Evolutionary conservation across 2,113 vertebrate genomes (phyloP).

Genomic region (Benitochromis conjunctus): DNA sequence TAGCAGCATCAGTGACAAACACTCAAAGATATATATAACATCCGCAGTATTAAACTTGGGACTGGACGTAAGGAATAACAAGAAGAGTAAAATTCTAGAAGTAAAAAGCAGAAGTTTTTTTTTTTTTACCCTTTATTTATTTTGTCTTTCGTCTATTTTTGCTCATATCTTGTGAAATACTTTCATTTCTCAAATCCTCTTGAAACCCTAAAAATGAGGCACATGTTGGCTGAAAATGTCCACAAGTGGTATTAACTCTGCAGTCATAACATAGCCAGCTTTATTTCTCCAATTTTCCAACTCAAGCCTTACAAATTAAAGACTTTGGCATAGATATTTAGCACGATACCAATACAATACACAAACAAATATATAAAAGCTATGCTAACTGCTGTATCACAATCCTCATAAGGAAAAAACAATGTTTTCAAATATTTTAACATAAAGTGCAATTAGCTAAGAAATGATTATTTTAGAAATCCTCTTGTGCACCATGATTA

Average conservation of each 20-base stretch:
- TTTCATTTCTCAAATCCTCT: neutral
- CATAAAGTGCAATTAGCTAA: neutral
- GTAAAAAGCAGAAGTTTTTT: neutral
- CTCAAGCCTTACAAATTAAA: neutral
- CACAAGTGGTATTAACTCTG: neutral
- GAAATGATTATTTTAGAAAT: neutral
- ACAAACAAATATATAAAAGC: neutral
- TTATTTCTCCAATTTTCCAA: neutral
- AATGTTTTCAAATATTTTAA: neutral
- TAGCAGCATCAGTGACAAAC: neutral
- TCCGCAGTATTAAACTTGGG: neutral
- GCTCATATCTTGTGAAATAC: neutral
- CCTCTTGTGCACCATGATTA: neutral
- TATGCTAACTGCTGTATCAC: neutral
- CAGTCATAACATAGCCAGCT: neutral
- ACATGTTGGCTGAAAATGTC: neutral
- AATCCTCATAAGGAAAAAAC: neutral
- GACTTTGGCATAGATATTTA: neutral
- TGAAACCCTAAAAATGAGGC: neutral
- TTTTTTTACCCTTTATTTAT: neutral
- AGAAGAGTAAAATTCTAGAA: neutral
- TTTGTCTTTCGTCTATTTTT: neutral
- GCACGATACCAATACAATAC: neutral
- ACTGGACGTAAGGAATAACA: neutral
- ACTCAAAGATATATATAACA: neutral